Evolutionary conservation across 1,140 invertebrate genomes (phyloP), one percentile per base, ranked within the genome.

Genomic region (Drosophila arizonae): DNA sequence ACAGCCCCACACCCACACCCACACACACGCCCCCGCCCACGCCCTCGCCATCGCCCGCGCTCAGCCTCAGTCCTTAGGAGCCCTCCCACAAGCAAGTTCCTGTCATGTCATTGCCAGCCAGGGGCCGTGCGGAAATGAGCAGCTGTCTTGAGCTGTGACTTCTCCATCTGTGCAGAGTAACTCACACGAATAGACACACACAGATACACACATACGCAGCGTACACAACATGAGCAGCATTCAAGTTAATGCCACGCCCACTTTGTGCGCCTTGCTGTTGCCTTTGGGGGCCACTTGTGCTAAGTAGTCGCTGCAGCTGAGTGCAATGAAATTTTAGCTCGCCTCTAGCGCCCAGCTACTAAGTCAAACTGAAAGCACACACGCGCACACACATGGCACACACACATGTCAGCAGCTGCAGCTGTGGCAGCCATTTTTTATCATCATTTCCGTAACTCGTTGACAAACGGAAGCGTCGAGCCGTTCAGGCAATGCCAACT

Each of bases 361-460:
- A 86, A 86, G 82, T 86, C 82, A 86, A 82, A 79, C 64, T 62
- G 70, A 67, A 71, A 64, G 69, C 54, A 69, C 33, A 54, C 21
- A 71, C 68, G 69, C 54, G 66, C 33, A 54, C 26, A 67, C 57
- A 80, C 68, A 45, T 52, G 60, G 41, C 36, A 11, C 8, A 24
- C 5, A 68, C 61, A 56, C 13, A 65, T 33, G 8, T 60, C 60
- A 62, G 71, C 60, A 54, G 72, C 67, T 57, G 60, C 54, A 75
- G 72, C 54, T 68, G 51, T 60, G 80, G 78, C 84, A 82, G 72
- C 79, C 84, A 87, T 88, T 87, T 86, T 87, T 87, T 87, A 88
- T 87, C 84, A 88, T 84, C 84, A 80, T 87, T 87, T 87, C 84
- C 84, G 84, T 79, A 87, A 87, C 84, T 87, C 84, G 84, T 87